These are phyloP conservation scores for Trachelipus rathkii DNA, from an alignment of 1,140 invertebrate species.

Conservation along the genomic window DNA sequence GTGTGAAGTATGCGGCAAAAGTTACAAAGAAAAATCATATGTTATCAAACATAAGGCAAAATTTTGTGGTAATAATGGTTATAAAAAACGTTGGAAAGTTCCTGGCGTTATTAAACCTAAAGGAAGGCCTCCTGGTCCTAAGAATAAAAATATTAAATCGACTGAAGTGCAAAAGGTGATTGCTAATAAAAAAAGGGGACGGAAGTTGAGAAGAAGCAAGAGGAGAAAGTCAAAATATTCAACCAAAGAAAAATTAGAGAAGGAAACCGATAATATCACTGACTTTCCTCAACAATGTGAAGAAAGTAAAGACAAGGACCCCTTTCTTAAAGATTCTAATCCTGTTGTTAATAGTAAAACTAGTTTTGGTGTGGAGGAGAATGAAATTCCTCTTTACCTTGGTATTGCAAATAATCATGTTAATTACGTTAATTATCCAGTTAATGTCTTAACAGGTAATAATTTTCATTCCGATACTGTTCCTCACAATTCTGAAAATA, in stretches of 20 bases:
- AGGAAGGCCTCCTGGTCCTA: constrained; percentile 27
- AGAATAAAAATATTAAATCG: neutral
- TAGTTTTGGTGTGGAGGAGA: neutral
- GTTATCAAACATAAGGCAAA: constrained; percentile 44
- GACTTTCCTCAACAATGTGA: too few species aligned
- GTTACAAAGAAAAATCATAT: constrained; percentile 47
- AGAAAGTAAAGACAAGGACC: neutral
- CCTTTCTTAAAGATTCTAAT: neutral
- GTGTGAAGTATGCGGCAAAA: constrained; percentile 31
- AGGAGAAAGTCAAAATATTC: neutral
- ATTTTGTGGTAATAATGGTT: constrained; percentile 42
- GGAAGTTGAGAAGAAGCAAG: neutral
- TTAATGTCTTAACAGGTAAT: neutral
- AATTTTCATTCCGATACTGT: neutral
- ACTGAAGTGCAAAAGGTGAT: neutral
- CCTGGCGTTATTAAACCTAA: constrained; percentile 38
- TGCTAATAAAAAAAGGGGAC: neutral
- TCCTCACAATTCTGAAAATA: neutral
- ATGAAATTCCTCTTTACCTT: neutral
- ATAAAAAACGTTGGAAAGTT: constrained; percentile 38
- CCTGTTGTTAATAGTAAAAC: neutral
- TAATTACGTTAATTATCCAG: neutral
- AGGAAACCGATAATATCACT: neutral
- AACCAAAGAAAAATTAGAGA: neutral
- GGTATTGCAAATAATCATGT: neutral